Base-by-base conservation (phyloP, 2,113 vertebrate genomes). In the Leucopternis melanops region DNA sequence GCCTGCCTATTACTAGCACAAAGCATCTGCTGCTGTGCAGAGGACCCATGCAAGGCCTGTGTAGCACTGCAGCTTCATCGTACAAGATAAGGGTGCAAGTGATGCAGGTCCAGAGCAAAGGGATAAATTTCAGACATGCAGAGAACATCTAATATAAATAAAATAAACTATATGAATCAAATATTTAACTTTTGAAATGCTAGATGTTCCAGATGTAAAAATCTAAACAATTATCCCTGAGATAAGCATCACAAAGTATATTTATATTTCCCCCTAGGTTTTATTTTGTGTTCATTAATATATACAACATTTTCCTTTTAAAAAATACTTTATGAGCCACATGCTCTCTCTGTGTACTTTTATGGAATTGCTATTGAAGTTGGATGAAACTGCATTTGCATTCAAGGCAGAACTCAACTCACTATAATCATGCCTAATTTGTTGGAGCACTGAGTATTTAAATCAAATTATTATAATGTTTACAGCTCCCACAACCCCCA, bases 391-490 rank as follows among this genome's bases (percentile, higher is more conserved):
- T 85, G 73, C 88, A 84, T 92, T 96, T 96, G 86, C 77, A 96
- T 96, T 95, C 94, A 91, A 87, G 83, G 40, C 83, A 92, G 57
- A 95, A 72, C 52, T 81, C 69, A 84, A 29, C 65, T 93, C 73
- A 63, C 78, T 94, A 40, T 81, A 91, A 95, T 96, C 91, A 96
- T 75, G 83, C 27, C 62, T 94, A 95, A 94, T 96, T 95, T 95
- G 91, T 88, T 91, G 77, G 91, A 93, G 82, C 65, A 91, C 40
- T 69, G 69, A 75, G 73, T 92, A 96, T 93, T 96, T 90, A 96
- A 95, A 97, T 95, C 88, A 94, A 88, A 94, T 96, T 95, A 95
- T 95, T 91, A 79, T 69, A 92, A 96, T 94, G 95, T 96, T 96
- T 96, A 95, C 86, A 94, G 83, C 70, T 96, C 81, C 91, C 89